A percentile compares a stretch with the other conserved stretches of the same genome.
Conservation (phyloP, 2,797 vertebrate genomes). For the Melanotaenia boesemani region DNA sequence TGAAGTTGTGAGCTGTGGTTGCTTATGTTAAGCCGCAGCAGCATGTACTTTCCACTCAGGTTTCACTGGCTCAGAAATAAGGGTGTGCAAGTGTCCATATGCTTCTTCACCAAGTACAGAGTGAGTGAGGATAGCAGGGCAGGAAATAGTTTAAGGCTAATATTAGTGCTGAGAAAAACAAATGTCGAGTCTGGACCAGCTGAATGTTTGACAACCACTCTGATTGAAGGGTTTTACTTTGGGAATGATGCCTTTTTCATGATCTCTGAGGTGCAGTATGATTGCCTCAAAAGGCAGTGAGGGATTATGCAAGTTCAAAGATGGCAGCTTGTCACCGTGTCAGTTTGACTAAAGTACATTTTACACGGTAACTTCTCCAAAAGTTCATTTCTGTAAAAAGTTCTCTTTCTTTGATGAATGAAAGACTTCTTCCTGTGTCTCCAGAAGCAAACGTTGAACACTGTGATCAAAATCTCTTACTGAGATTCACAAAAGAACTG, state of each 20-base stretch:
- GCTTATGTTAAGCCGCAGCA: constrained; percentile 66
- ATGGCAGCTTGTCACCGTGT: constrained; percentile 77
- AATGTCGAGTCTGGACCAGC: constrained; percentile 71
- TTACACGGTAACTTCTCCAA: constrained; percentile 60
- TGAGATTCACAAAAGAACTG: constrained; percentile 58
- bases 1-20: constrained; percentile 71
- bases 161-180: constrained; percentile 83
- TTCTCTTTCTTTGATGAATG: constrained; percentile 61
- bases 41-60: constrained; percentile 74
- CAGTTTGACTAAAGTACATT: constrained; percentile 76
- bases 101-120: constrained; percentile 79
- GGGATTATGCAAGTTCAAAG: constrained; percentile 69
- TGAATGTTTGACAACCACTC: constrained; percentile 73
- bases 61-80: constrained; percentile 86
- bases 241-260: constrained; percentile 78
- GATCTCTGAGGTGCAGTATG: constrained; percentile 79
- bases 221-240: constrained; percentile 75
- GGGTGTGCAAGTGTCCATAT: constrained; percentile 82
- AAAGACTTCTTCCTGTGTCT: constrained; percentile 66
- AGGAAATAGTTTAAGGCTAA: constrained; percentile 86
- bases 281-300: constrained; percentile 75
- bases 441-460: constrained; percentile 73
- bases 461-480: constrained; percentile 69
- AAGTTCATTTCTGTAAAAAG: constrained; percentile 60
- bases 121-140: constrained; percentile 76